Conservation (phyloP, 1,140 invertebrate genomes). For the Leptinotarsa lineolata region DNA sequence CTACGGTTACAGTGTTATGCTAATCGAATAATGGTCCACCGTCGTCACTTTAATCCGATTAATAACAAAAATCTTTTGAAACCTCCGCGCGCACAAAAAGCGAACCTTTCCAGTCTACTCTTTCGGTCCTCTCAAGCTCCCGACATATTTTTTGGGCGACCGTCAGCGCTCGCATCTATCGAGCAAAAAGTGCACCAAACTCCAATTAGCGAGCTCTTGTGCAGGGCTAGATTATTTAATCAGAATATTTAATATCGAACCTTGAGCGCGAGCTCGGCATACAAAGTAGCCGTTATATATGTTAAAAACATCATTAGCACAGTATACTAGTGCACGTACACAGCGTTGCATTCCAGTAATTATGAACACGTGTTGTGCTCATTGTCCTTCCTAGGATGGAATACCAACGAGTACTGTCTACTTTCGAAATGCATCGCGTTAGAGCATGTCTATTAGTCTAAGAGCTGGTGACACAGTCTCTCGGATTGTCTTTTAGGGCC, state of each 20-base stretch:
- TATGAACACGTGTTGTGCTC: constrained; percentile 39
- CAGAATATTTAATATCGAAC: constrained; percentile 27
- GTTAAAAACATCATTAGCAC: constrained; percentile 34
- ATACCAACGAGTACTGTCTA: constrained; percentile 28
- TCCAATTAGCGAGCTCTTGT: not conserved
- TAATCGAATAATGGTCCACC: no score
- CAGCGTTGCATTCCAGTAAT: constrained; percentile 28
- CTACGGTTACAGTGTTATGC: no score
- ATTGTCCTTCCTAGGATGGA: constrained; percentile 26
- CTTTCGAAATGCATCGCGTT: not conserved
- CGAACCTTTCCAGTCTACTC: no score
- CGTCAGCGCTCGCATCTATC: not conserved
- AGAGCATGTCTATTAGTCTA: not conserved
- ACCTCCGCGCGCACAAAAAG: no score
- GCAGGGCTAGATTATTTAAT: constrained; percentile 21
- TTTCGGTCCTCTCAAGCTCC: no score
- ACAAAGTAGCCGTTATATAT: constrained; percentile 27
- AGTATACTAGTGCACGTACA: constrained; percentile 27
- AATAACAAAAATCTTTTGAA: no score
- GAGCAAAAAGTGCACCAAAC: not conserved
- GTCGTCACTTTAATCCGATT: no score
- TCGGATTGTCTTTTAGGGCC: no score
- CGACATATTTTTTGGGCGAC: not conserved
- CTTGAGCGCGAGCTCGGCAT: not conserved
- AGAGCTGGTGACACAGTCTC: no score